These are phyloP conservation scores for Otus scops DNA, from an alignment of 2,797 vertebrate species.

Conservation along the genomic window DNA sequence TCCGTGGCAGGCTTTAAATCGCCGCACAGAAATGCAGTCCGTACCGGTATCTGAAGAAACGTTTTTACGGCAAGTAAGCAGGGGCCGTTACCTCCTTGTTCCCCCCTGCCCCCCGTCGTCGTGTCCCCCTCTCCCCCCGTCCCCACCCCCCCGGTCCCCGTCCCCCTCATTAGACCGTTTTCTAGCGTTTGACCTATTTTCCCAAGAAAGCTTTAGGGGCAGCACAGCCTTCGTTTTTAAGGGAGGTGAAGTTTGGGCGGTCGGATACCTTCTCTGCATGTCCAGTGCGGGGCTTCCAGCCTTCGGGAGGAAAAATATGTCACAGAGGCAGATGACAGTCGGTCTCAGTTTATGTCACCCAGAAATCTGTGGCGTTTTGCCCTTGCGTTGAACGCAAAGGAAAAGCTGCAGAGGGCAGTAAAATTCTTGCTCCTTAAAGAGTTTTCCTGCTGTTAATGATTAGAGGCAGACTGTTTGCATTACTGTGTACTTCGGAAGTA, in stretches of 20 bases:
- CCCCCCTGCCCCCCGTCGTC: too few species aligned
- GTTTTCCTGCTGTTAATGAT: background rate
- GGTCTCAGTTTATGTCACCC: background rate
- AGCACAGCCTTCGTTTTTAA: background rate
- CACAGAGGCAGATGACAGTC: background rate
- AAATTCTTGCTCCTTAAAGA: slow-evolving; percentile 43
- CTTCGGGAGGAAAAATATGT: background rate
- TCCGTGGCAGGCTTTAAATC: background rate
- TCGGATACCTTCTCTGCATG: background rate
- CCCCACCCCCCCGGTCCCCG: too few species aligned
- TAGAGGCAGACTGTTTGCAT: background rate
- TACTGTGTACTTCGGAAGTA: background rate
- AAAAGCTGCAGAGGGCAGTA: slow-evolving; percentile 64
- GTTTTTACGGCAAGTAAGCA: background rate
- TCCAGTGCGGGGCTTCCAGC: background rate
- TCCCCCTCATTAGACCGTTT: background rate
- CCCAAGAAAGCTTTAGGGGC: background rate
- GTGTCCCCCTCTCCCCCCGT: too few species aligned
- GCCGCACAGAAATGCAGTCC: background rate
- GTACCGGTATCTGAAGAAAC: background rate
- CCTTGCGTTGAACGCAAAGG: background rate
- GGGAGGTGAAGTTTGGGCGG: background rate
- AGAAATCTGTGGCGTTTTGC: background rate
- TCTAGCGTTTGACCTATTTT: slow-evolving; percentile 31
- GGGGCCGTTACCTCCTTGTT: background rate